Base-by-base conservation (phyloP, 2,797 vertebrate species). In the Graptemys geographica region DNA sequence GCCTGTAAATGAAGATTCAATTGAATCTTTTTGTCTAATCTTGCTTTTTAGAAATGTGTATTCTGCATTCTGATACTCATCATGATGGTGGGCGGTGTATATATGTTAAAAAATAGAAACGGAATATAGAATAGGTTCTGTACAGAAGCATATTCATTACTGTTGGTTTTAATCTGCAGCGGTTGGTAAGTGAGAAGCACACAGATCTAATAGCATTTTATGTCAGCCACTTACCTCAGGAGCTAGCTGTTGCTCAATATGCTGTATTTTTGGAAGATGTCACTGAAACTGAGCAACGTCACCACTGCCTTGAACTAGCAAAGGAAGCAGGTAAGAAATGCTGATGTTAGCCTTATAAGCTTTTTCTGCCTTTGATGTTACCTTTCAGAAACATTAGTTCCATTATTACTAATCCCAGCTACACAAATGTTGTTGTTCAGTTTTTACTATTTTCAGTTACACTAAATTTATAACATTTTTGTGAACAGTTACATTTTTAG, bases 131-230 rank as follows among this genome's bases (percentile, higher is more conserved):
- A 15, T 78, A 16, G 5, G 13, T 56, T 91, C 9, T 37, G 13
- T n/a, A 55, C 59, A 52, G 28, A 86, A n/a, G 23, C 53, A 84
- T 44, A 84, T 33, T 28, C 8, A 11, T 57, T 53, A 52, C 5
- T 12, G 7, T 12, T 84, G 49, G 72, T 13, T 57, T 81, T 59
- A 84, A 6, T 86, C 80, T 94, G 59, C 96, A 99, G 97, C 97
- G 99, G 53, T 97, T 99, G 98, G 97, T 99, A 81, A 98, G 93
- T 9, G 99, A 99, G 95, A 99, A 99, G 95, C 99, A 99, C 83
- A 98, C 98, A 4, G 98, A 99, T 85, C 98, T 99, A 4, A 98
- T 99, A 92, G 99, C 99, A 0, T 99, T 99, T 97, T 99, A 99
- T 31, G 99, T 99, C 2, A 99, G 99, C 94, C 99, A 99, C 96